phyloP scores from a whole-genome alignment of 2,888 invertebrate genomes.

The Gerris lacustris region DNA sequence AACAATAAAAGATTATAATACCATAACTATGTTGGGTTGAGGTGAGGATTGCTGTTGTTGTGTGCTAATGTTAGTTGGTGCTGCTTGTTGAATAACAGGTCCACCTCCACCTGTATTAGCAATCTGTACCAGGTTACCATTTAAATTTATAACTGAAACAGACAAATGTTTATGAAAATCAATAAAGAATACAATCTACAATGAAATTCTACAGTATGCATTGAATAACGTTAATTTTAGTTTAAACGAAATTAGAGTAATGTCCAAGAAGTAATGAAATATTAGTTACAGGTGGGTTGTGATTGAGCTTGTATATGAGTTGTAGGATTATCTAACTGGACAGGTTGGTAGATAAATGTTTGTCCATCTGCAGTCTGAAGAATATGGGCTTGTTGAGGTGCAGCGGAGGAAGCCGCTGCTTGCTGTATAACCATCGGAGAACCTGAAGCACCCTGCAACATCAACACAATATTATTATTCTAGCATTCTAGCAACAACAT shows the following conservation, averaged over 20 bases:
- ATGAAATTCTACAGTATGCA: too few species aligned
- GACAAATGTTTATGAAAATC: not conserved
- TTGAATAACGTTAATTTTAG: too few species aligned
- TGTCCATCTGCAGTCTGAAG: constrained; percentile 88
- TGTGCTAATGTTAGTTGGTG: constrained; percentile 9
- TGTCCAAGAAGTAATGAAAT: too few species aligned
- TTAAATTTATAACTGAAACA: constrained; percentile 46
- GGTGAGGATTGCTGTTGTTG: constrained; percentile 32
- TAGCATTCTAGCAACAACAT: too few species aligned
- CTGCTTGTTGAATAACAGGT: not conserved
- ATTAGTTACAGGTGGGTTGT: constrained; percentile 44
- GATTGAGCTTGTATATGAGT: constrained; percentile 31
- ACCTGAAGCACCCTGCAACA: not conserved
- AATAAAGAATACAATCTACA: too few species aligned
- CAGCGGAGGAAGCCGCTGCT: not conserved
- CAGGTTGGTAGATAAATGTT: constrained; percentile 69
- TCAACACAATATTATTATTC: too few species aligned
- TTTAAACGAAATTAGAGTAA: too few species aligned
- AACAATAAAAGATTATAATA: constrained; percentile 31
- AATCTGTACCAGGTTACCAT: constrained; percentile 63
- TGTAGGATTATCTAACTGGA: constrained; percentile 28
- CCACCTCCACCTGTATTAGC: constrained; percentile 41
- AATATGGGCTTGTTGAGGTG: constrained; percentile 58
- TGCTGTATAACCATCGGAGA: constrained; percentile 33
- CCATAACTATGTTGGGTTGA: constrained; percentile 56